These are phyloP conservation scores for Cacoxenus indagator DNA, from an alignment of 2,888 invertebrate genomes.

Conservation along the genomic window DNA sequence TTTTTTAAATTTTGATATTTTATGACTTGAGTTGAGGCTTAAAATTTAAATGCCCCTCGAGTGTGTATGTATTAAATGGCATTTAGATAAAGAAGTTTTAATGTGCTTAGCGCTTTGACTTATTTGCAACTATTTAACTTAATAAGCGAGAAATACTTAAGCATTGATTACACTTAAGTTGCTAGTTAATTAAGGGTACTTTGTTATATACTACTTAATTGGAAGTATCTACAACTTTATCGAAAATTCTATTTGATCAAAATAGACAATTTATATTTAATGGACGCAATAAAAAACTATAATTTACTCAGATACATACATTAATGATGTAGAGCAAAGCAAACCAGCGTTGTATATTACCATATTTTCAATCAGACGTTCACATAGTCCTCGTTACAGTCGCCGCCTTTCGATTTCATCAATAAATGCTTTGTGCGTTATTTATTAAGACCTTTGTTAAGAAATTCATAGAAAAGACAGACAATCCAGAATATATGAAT, in stretches of 20 bases:
- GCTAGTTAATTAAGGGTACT: too few species aligned
- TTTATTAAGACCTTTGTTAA: constrained; percentile 54
- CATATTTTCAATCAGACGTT: too few species aligned
- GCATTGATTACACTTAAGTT: neutral
- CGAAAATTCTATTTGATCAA: too few species aligned
- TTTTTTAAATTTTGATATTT: constrained; percentile 12
- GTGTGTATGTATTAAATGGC: constrained; percentile 49
- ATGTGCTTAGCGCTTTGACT: neutral
- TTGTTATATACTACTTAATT: too few species aligned
- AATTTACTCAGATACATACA: too few species aligned
- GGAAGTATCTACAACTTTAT: too few species aligned
- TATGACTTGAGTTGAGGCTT: neutral
- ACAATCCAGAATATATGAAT: constrained; percentile 48
- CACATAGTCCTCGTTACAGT: too few species aligned
- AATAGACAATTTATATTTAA: too few species aligned
- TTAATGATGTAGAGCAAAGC: too few species aligned
- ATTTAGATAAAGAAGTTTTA: constrained; percentile 55
- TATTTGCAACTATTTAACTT: neutral
- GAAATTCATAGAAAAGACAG: constrained; percentile 9
- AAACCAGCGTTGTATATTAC: too few species aligned
- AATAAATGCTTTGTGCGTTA: constrained; percentile 40
- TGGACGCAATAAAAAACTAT: too few species aligned
- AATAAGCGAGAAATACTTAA: neutral
- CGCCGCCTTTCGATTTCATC: neutral
- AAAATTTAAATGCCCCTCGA: constrained; percentile 2